Percentiles rank a stretch among this genome's conserved stretches.
phyloP scores from a whole-genome alignment of 2,113 vertebrate species.

The Microcebus lehilahytsara region DNA sequence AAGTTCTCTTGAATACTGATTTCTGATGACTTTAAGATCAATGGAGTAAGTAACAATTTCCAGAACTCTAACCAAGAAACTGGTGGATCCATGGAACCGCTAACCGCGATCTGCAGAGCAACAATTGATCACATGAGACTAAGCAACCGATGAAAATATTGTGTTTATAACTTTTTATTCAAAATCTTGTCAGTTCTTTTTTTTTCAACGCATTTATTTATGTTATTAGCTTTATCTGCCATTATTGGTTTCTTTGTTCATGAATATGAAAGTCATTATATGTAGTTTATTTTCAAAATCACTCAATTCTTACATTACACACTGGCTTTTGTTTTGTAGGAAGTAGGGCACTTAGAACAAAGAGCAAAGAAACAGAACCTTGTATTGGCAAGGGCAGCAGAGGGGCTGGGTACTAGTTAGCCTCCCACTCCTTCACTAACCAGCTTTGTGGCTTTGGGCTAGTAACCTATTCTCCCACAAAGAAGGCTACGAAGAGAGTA shows the following conservation, averaged over 20 bases:
- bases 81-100: neutral
- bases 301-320: neutral
- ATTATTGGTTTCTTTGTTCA: neutral
- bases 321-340: neutral
- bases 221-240: neutral
- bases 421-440: neutral
- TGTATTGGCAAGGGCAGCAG: neutral
- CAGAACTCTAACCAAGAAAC: neutral
- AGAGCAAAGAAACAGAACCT: neutral
- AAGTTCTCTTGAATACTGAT: neutral
- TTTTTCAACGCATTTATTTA: neutral
- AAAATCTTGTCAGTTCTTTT: no score
- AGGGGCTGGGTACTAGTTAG: neutral
- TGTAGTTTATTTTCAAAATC: conserved; percentile 21
- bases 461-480: neutral
- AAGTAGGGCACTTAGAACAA: neutral
- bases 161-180: neutral
- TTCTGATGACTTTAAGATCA: neutral
- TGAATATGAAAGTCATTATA: neutral
- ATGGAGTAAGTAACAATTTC: neutral
- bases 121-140: neutral
- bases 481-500: neutral
- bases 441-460: neutral
- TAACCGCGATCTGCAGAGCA: neutral
- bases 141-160: neutral